Base-by-base conservation (phyloP, 2,797 vertebrate species). In the Sus cebifrons region DNA sequence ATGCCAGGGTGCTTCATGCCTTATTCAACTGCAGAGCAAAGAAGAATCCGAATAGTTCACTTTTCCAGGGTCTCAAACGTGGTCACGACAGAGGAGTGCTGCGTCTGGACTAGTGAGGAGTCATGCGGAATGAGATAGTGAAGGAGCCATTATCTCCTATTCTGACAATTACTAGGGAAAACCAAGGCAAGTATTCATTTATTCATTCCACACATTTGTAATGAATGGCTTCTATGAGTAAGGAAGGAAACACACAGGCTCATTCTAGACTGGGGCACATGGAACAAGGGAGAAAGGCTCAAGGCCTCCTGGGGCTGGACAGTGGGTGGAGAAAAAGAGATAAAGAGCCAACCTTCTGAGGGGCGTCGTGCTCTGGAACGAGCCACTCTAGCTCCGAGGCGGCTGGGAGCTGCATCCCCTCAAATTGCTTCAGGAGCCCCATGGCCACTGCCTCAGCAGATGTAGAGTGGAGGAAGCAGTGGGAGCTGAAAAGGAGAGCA, bases 321-420 rank as follows among this genome's bases (percentile, higher is more conserved):
- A 6, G 52, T 25, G 44, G 29, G 73, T 20, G 1, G 12, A 67
- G 29, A 60, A 29, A 36, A 44, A 86, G 16, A 20, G 6, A 11
- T 27, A n/a, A 68, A 49, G 68, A 23, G 40, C 40, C 52, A 98
- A 99, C 99, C 99, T 99, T 99, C 98, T 99, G 99, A 0, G 99
- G 99, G 13, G 99, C 99, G 0, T 99, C 99, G 0, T 99, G 99
- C 96, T 99, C 99, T 0, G 99, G 99, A 68, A 99, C 99, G 83
- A 99, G 99, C 99, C 99, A 99, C 96, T 99, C 99, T 0, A 99
- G 98, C 97, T 99, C 99, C 0, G 99, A 99, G 83, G 99, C 99
- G 0, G 99, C 99, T 0, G 99, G 99, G 44, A 99, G 99, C 98
- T 99, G 99, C 99, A 99, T 99, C 92, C 99, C 99, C 92, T 99